Conservation (phyloP, 2,888 invertebrate genomes). For the Spodoptera exigua region DNA sequence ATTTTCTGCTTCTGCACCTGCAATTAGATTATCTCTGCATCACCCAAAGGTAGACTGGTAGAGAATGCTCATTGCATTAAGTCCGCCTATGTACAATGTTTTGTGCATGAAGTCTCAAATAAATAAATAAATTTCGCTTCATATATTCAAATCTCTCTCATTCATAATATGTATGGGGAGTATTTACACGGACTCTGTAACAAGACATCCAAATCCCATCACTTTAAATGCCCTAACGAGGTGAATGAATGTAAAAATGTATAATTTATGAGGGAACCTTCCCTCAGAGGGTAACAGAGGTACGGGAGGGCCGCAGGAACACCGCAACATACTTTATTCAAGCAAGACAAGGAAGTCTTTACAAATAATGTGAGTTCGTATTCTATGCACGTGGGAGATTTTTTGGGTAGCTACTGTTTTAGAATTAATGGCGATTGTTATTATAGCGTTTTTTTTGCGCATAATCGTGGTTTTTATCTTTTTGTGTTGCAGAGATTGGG, state of each 20-base stretch:
- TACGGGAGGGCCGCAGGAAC: not conserved
- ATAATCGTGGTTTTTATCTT: no score
- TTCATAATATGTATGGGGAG: constrained; percentile 3
- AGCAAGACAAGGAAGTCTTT: constrained; percentile 20
- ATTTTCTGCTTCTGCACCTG: no score
- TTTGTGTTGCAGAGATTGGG: no score
- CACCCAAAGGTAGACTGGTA: no score
- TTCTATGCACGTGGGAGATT: constrained; percentile 26
- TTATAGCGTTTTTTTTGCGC: not conserved
- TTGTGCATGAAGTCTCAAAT: no score
- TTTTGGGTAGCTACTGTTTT: constrained; percentile 22
- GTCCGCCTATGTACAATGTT: no score
- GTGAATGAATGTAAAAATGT: constrained; percentile 46
- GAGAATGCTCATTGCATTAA: no score
- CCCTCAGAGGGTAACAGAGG: constrained; percentile 11
- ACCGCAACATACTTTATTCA: constrained; percentile 34
- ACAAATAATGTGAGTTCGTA: constrained; percentile 12
- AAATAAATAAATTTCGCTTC: no score
- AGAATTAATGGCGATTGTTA: constrained; percentile 7
- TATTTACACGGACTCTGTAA: constrained; percentile 31
- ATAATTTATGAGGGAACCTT: constrained; percentile 48
- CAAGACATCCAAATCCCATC: constrained; percentile 43
- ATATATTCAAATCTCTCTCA: not conserved
- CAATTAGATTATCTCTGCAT: no score
- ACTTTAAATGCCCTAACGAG: constrained; percentile 42